Evolutionary conservation across 2,113 vertebrate genomes (phyloP).

Genomic region (Mungos mungo): DNA sequence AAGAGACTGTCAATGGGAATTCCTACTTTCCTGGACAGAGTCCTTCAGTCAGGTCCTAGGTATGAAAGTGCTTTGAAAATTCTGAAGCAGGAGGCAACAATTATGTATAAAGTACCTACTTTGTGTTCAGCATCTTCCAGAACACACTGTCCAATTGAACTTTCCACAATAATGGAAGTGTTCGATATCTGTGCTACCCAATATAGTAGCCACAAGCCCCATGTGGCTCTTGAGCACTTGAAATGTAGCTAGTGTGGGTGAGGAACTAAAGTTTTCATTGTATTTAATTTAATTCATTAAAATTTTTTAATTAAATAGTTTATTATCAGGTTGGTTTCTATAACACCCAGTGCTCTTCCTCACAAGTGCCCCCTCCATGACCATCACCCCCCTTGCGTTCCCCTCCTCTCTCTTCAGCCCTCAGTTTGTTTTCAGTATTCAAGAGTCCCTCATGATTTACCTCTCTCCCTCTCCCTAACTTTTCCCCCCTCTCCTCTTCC

Average conservation of each 20-base stretch:
- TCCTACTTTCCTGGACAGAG: not conserved
- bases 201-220: not conserved
- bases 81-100: not conserved
- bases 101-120: not conserved
- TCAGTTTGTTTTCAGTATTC: too few relatives aligned
- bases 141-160: not conserved
- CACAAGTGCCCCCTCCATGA: too few relatives aligned
- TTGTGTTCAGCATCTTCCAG: not conserved
- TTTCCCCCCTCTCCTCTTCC: too few relatives aligned
- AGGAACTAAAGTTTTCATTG: not conserved
- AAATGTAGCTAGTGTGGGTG: not conserved
- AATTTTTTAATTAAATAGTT: not conserved
- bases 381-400: too few relatives aligned
- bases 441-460: too few relatives aligned
- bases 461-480: too few relatives aligned
- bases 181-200: not conserved
- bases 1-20: not conserved
- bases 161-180: not conserved
- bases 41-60: not conserved
- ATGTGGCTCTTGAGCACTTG: not conserved
- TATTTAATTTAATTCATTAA: constrained; percentile 13
- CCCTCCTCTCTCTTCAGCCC: too few relatives aligned
- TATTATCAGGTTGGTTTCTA: too few relatives aligned
- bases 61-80: not conserved
- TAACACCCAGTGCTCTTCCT: too few relatives aligned